phyloP scores from a whole-genome alignment of 2,797 vertebrate species.

The Synanceia verrucosa region DNA sequence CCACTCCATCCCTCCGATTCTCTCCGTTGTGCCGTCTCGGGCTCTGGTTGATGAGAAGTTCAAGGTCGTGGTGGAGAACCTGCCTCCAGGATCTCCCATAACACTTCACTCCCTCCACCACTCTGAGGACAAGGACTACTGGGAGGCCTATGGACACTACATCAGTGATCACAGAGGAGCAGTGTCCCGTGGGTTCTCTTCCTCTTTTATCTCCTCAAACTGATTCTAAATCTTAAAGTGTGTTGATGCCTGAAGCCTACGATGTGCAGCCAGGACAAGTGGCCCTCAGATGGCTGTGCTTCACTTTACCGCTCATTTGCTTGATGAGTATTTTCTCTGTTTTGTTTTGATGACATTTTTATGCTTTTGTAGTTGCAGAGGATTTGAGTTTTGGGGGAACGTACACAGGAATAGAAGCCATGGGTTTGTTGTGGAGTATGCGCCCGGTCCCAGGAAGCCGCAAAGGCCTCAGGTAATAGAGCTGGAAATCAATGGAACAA shows the following conservation, averaged over 20 bases:
- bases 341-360: too few relatives aligned
- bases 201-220: background rate
- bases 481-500: too few relatives aligned
- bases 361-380: too few relatives aligned
- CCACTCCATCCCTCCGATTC: background rate
- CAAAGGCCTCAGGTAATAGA: too few relatives aligned
- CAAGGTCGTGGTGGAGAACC: constrained; percentile 60
- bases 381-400: too few relatives aligned
- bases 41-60: constrained; percentile 67
- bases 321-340: too few relatives aligned
- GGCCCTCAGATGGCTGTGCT: too few relatives aligned
- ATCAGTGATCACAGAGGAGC: constrained; percentile 54
- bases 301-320: too few relatives aligned
- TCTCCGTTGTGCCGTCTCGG: constrained; percentile 56
- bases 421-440: too few relatives aligned
- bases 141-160: constrained; percentile 76
- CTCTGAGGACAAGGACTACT: constrained; percentile 65
- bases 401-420: too few relatives aligned
- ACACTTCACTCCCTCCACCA: constrained; percentile 63
- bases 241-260: background rate
- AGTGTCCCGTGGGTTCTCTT: constrained; percentile 55
- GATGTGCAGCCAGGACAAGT: too few relatives aligned
- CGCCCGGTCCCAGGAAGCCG: too few relatives aligned
- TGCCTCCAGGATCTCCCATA: constrained; percentile 40
- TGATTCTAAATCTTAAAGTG: background rate